Evolutionary conservation across 2,888 invertebrate genomes (phyloP).

Genomic region (Drosophila borealis): DNA sequence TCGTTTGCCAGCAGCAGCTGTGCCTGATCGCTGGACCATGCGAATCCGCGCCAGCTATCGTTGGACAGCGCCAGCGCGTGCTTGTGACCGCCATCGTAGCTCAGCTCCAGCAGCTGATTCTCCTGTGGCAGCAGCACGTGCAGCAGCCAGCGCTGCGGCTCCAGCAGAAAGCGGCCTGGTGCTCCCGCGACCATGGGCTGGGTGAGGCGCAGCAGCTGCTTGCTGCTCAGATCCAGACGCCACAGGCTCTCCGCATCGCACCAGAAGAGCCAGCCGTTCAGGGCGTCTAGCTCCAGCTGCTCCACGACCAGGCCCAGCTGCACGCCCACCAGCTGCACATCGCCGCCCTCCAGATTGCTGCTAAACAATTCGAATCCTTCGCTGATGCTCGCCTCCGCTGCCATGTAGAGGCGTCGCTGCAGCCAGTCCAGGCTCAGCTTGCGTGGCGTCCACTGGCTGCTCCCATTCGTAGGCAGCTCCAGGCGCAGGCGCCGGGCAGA

Average conservation of each 20-base stretch:
- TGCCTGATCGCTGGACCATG: constrained; percentile 18
- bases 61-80: constrained; percentile 2
- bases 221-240: constrained; percentile 60
- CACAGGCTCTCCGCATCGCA: constrained; percentile 67
- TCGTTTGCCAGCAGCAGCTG: constrained; percentile 56
- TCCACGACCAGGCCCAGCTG: constrained; percentile 85
- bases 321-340: neutral
- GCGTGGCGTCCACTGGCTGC: constrained; percentile 87
- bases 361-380: constrained; percentile 27
- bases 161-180: constrained; percentile 55
- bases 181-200: neutral
- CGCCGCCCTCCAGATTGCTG: constrained; percentile 30
- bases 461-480: constrained; percentile 63
- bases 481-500: constrained; percentile 68
- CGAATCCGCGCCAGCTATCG: constrained; percentile 63
- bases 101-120: constrained; percentile 63
- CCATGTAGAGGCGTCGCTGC: constrained; percentile 92
- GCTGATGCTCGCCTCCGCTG: constrained; percentile 87
- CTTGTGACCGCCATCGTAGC: constrained; percentile 66
- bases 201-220: constrained; percentile 10
- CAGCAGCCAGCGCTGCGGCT: constrained; percentile 67
- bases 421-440: constrained; percentile 95
- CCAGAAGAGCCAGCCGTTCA: constrained; percentile 96
- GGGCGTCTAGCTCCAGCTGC: constrained; percentile 95
- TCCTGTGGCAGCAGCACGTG: constrained; percentile 50